Evolutionary conservation across 2,797 vertebrate genomes (phyloP).

Genomic region (Argyrosomus regius): DNA sequence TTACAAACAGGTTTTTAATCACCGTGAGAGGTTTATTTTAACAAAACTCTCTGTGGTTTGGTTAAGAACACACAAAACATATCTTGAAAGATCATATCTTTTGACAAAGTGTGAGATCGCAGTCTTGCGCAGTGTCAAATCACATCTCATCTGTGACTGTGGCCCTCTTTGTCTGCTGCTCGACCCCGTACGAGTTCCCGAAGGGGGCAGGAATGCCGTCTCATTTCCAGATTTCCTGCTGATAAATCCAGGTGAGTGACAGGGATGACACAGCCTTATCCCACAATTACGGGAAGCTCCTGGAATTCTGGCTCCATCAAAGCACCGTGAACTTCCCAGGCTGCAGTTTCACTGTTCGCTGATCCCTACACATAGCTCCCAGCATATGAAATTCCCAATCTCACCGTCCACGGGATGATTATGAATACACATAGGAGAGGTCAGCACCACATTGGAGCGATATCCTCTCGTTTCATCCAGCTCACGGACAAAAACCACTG

Average conservation of each 20-base stretch:
- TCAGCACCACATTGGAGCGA: conserved; percentile 19
- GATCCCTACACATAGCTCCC: conserved; percentile 53
- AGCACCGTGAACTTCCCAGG: conserved; percentile 65
- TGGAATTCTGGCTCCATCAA: conserved; percentile 79
- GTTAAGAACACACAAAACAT: conserved; percentile 20
- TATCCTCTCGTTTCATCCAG: conserved; percentile 33
- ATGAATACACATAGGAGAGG: conserved; percentile 31
- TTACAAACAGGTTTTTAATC: conserved; percentile 69
- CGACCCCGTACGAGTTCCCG: conserved; percentile 42
- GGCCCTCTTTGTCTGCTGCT: conserved; percentile 73
- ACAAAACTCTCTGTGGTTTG: conserved; percentile 34
- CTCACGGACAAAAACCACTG: conserved; percentile 19
- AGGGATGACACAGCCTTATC: conserved; percentile 82
- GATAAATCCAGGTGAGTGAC: conserved; percentile 87
- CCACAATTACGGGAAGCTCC: conserved; percentile 80
- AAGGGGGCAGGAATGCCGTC: conserved; percentile 74
- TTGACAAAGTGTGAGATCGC: conserved; percentile 51
- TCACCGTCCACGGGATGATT: conserved; percentile 24
- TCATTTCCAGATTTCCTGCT: conserved; percentile 85
- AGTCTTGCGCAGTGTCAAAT: conserved; percentile 52
- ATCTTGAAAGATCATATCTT: conserved; percentile 41
- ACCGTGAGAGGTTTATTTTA: conserved; percentile 29
- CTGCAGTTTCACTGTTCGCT: conserved; percentile 47
- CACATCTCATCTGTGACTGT: conserved; percentile 70
- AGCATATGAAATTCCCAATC: conserved; percentile 67